phyloP scores from a whole-genome alignment of 2,888 invertebrate genomes.

The Proisotoma minuta region DNA sequence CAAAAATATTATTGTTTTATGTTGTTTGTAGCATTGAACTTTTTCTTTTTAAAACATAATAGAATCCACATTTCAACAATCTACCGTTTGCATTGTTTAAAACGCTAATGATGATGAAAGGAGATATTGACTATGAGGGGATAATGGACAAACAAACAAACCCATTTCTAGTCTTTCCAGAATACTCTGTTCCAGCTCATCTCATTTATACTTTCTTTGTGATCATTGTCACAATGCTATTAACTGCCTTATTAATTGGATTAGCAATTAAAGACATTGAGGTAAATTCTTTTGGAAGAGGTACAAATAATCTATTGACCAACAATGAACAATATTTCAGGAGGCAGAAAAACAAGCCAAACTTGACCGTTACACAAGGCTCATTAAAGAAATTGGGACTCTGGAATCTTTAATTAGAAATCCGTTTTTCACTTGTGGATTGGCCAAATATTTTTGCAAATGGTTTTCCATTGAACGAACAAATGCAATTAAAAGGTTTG shows the following conservation, averaged over 20 bases:
- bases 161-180: conserved; percentile 11
- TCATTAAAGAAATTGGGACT: conserved; percentile 28
- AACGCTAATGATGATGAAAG: conserved; percentile 36
- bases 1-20: background rate
- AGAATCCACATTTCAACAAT: conserved; percentile 1
- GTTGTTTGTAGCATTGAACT: background rate
- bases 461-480: conserved; percentile 19
- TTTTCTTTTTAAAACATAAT: conserved; percentile 6
- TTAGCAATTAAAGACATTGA: conserved; percentile 37
- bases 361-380: conserved; percentile 20
- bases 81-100: conserved; percentile 27
- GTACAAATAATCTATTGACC: too few species aligned
- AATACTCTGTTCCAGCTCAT: conserved; percentile 29
- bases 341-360: conserved; percentile 22
- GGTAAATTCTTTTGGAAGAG: too few species aligned
- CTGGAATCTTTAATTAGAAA: conserved; percentile 24
- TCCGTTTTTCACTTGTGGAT: conserved; percentile 15
- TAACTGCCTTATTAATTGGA: conserved; percentile 34
- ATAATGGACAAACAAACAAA: conserved; percentile 12
- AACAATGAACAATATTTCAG: too few species aligned
- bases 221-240: conserved; percentile 32
- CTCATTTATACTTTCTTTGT: conserved; percentile 27
- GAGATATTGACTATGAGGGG: conserved; percentile 31
- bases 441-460: conserved; percentile 15
- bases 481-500: conserved; percentile 1